Evolutionary conservation across 2,888 invertebrate species (phyloP).

Genomic region (Fissipunctia ypsillon): DNA sequence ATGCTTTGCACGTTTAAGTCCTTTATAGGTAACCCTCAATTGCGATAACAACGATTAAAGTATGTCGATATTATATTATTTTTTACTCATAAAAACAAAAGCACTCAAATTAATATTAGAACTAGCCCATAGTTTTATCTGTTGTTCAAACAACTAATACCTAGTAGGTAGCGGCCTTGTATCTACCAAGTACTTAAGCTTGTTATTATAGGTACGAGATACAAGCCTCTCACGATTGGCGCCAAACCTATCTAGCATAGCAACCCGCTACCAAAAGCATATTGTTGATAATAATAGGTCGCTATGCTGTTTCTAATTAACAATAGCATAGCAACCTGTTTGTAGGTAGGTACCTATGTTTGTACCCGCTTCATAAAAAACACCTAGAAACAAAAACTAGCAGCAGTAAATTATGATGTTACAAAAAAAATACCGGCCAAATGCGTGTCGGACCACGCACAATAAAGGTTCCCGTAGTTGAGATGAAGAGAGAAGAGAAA

Average conservation of each 20-base stretch:
- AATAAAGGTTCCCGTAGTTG: too few species aligned
- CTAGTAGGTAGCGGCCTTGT: conserved; percentile 7
- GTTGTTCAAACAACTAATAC: conserved; percentile 7
- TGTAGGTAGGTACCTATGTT: too few species aligned
- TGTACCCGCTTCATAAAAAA: background rate
- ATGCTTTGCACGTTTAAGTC: background rate
- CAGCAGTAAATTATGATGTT: background rate
- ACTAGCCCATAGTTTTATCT: conserved; percentile 13
- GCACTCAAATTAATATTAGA: background rate
- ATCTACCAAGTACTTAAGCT: conserved; percentile 13
- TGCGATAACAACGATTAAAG: background rate
- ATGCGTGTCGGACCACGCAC: too few species aligned
- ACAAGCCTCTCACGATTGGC: conserved; percentile 1
- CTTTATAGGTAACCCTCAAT: too few species aligned
- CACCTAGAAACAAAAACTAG: background rate
- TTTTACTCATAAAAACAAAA: conserved; percentile 12
- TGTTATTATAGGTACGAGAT: conserved; percentile 8
- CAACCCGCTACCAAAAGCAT: background rate
- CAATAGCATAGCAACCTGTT: conserved; percentile 1
- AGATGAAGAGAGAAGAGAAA: too few species aligned
- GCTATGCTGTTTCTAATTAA: background rate
- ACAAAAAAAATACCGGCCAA: too few species aligned
- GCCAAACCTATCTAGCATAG: background rate
- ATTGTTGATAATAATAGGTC: background rate
- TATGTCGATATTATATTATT: background rate